Conservation (phyloP, 2,113 vertebrate species). For the Sminthopsis crassicaudata region DNA sequence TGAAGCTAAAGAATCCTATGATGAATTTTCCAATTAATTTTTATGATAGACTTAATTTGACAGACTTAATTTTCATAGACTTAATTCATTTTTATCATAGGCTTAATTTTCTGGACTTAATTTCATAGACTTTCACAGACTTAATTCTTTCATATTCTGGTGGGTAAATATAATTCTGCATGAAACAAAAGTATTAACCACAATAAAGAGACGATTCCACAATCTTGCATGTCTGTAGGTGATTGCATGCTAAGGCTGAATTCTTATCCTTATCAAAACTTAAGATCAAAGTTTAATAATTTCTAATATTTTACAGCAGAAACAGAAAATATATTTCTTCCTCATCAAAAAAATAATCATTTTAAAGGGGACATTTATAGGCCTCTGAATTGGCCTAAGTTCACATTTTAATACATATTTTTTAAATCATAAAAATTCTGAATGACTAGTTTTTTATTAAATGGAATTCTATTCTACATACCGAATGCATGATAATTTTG, state of each 20-base stretch:
- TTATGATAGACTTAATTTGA: neutral
- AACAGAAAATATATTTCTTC: neutral
- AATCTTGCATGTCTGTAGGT: neutral
- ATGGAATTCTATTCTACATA: neutral
- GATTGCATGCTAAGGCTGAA: conserved; percentile 24
- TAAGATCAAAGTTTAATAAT: conserved; percentile 6
- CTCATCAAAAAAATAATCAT: neutral
- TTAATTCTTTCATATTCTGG: conserved; percentile 31
- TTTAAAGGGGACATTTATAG: neutral
- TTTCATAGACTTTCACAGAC: neutral
- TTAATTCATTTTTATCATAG: conserved; percentile 11
- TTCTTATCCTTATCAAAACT: conserved; percentile 14
- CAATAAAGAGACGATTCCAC: neutral
- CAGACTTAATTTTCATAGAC: neutral
- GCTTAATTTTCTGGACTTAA: neutral
- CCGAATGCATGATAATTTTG: neutral
- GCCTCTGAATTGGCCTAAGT: neutral
- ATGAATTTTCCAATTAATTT: conserved; percentile 3
- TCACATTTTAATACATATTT: conserved; percentile 37
- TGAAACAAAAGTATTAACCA: conserved; percentile 5
- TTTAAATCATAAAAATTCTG: conserved; percentile 21
- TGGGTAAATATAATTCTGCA: neutral
- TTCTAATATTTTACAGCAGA: neutral
- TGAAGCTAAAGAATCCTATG: conserved; percentile 49
- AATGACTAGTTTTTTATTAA: conserved; percentile 28